Evolutionary conservation across 2,888 invertebrate genomes (phyloP), one percentile per base, ranked within the genome.

Genomic region (Lamellibrachia columna): DNA sequence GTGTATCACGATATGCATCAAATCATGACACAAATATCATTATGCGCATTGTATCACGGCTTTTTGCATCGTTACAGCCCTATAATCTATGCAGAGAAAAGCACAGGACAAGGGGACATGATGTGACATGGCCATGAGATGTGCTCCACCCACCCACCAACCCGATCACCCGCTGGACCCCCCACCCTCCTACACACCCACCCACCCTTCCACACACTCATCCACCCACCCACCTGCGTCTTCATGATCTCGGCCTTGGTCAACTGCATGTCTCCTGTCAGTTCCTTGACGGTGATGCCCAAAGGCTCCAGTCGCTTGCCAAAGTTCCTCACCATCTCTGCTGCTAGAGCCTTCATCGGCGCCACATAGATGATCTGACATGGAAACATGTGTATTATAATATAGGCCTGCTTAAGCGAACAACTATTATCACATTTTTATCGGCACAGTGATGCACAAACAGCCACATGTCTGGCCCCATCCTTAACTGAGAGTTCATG

Each of bases 321-420:
- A 96, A 99, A 99, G 96, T 98, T 99, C 0, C 98, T 97, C 0
- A 99, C 99, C 99, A 99, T 99, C 97, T 99, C 99, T 0, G 99
- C 98, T 0, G 99, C 99, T 90, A 99, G 97, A 0, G 99, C 99
- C 97, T 99, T 99, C 99, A 99, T 99, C 2, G 99, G 99, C 0
- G 99, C 99, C 94, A 99, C 98, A 97, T 99, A 99, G 92, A 99
- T 98, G 95, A 99, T 99, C 98, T 98, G 96, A 52, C 97, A 94
- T 92, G 92, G 28, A 90, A 28, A 75, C 6, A 58, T 7, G 58
- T 58, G 15, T 40, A 40, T 40, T 40, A 58, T 58, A 7, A 58
- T 58, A 15, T 58, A 7, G 2, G 7, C 15, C 1, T 58, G 58
- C 58, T 58, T 7, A 11, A 11, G 58, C 8, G 8, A 58, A 58